These are phyloP conservation scores for Dione vanillae DNA, from an alignment of 2,888 invertebrate species.

Conservation along the genomic window DNA sequence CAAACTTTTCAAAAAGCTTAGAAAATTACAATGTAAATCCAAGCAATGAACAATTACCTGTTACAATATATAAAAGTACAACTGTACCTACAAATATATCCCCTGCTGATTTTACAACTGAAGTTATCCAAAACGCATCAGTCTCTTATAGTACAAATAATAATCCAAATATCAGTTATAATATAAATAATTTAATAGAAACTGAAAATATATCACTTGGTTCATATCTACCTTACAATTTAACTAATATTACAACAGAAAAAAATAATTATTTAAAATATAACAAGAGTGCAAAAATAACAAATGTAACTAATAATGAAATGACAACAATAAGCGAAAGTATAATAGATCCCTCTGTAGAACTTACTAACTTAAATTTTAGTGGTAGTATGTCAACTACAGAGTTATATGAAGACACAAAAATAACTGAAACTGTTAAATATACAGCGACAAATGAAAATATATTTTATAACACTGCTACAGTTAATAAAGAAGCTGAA, in stretches of 20 bases:
- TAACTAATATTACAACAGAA: not conserved
- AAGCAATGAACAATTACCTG: not conserved
- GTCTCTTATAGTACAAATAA: not conserved
- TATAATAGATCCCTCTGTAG: not conserved
- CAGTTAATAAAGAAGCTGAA: not conserved
- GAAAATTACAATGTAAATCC: not conserved
- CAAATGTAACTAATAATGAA: not conserved
- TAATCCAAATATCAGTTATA: not conserved
- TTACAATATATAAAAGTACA: not conserved
- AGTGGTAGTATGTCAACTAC: not conserved
- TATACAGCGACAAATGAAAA: constrained; percentile 2
- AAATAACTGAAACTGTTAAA: not conserved
- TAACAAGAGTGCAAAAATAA: not conserved
- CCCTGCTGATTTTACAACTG: not conserved
- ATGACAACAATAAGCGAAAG: not conserved
- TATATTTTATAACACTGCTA: not conserved
- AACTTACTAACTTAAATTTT: not conserved
- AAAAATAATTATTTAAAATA: not conserved
- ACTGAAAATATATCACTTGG: not conserved
- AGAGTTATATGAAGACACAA: not conserved
- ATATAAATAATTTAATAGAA: constrained; percentile 2
- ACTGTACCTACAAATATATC: not conserved
- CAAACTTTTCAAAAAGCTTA: not conserved
- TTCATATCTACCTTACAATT: not conserved
- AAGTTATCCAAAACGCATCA: not conserved